Evolutionary conservation across 2,888 invertebrate species (phyloP).

Genomic region (Crocallis elinguaria): DNA sequence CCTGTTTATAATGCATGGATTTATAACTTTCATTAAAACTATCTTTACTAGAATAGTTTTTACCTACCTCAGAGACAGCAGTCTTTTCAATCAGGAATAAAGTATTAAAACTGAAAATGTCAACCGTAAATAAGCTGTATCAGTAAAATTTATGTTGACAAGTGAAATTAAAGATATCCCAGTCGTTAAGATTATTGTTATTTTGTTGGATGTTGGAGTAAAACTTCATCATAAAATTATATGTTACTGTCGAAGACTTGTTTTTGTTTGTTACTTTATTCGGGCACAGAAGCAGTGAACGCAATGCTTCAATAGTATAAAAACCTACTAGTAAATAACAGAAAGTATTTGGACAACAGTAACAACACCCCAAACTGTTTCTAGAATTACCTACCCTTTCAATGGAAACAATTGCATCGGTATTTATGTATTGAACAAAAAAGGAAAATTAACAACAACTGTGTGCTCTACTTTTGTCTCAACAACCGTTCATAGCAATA

Average conservation of each 20-base stretch:
- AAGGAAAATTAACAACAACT: conserved; percentile 20
- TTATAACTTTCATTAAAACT: conserved; percentile 27
- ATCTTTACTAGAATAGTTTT: conserved; percentile 2
- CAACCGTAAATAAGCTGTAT: not conserved
- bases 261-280: too few relatives aligned
- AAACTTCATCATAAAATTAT: not conserved
- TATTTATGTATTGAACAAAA: not conserved
- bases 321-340: not conserved
- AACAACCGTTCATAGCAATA: conserved; percentile 20
- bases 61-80: not conserved
- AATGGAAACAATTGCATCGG: not conserved
- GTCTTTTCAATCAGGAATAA: not conserved
- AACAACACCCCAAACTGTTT: not conserved
- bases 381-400: not conserved
- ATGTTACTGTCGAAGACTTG: not conserved
- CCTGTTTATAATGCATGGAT: conserved; percentile 25
- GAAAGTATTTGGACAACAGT: conserved; percentile 1
- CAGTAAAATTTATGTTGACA: conserved; percentile 19
- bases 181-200: not conserved
- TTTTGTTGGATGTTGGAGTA: not conserved
- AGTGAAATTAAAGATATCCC: conserved; percentile 16
- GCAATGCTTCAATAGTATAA: too few relatives aligned
- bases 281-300: too few relatives aligned
- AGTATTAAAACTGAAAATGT: not conserved
- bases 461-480: conserved; percentile 41